These are phyloP conservation scores for Acrocyrtus sp. DNA, from an alignment of 2,888 invertebrate genomes.

Conservation along the genomic window DNA sequence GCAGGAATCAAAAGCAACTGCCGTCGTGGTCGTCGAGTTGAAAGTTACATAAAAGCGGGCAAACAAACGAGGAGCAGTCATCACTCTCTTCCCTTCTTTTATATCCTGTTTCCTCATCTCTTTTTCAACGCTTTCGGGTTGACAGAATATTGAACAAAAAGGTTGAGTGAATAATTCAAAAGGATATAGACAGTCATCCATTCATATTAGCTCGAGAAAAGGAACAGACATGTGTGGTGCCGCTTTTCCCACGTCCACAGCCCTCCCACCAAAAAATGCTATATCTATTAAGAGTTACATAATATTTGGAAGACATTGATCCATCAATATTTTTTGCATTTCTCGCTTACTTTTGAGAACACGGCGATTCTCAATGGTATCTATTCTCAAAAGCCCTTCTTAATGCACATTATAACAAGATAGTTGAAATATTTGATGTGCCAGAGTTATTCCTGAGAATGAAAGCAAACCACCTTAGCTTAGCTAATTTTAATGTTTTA, in stretches of 20 bases:
- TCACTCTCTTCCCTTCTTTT: slow-evolving; percentile 31
- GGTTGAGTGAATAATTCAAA: slow-evolving; percentile 60
- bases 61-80: slow-evolving; percentile 27
- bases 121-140: slow-evolving; percentile 29
- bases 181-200: slow-evolving; percentile 45
- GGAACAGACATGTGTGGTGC: slow-evolving; percentile 18
- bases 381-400: too few species aligned
- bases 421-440: too few species aligned
- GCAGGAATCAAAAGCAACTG: too few species aligned
- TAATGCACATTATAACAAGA: too few species aligned
- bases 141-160: slow-evolving; percentile 40
- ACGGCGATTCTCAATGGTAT: too few species aligned
- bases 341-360: too few species aligned
- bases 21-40: too few species aligned
- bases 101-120: slow-evolving; percentile 38
- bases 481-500: too few species aligned
- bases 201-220: slow-evolving; percentile 25
- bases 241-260: slow-evolving; percentile 30
- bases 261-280: slow-evolving; percentile 1
- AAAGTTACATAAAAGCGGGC: slow-evolving; percentile 12
- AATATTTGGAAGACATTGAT: slow-evolving; percentile 14
- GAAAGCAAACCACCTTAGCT: too few species aligned
- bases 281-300: too few species aligned
- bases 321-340: slow-evolving; percentile 14
- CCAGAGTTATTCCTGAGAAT: too few species aligned